These are phyloP conservation scores for Protosalanx chinensis DNA, from an alignment of 2,797 vertebrate species.

Conservation along the genomic window DNA sequence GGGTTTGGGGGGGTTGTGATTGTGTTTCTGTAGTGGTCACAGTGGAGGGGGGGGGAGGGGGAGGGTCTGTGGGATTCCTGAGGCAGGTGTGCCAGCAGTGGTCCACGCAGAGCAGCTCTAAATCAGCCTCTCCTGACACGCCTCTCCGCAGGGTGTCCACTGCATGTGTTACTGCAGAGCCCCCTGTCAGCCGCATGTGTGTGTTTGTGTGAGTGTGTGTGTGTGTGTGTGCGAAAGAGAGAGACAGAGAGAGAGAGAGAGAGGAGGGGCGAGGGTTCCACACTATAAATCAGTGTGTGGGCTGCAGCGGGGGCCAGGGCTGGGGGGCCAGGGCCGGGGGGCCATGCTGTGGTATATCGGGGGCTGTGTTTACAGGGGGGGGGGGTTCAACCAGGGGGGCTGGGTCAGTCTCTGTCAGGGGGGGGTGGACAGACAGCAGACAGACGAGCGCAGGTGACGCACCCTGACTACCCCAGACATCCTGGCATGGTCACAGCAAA, in stretches of 20 bases:
- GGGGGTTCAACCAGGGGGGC: constrained; percentile 5
- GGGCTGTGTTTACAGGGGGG: too few relatives aligned
- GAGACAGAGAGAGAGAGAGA: constrained; percentile 12
- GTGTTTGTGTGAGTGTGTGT: constrained; percentile 25
- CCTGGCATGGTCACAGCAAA: constrained; percentile 65
- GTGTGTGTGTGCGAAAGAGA: constrained; percentile 6
- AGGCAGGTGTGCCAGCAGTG: constrained; percentile 75
- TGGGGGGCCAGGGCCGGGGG: too few relatives aligned
- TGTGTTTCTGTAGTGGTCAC: constrained; percentile 3
- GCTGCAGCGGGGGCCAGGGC: neutral
- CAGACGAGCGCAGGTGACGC: constrained; percentile 67
- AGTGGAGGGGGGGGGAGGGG: constrained; percentile 18
- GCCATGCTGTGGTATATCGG: neutral
- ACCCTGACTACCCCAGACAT: constrained; percentile 73
- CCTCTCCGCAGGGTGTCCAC: constrained; percentile 71
- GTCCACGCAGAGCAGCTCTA: constrained; percentile 60
- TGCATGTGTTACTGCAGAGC: constrained; percentile 75
- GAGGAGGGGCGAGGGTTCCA: neutral
- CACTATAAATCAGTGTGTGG: too few relatives aligned
- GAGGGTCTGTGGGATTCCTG: constrained; percentile 60
- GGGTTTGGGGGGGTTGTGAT: neutral
- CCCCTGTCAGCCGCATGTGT: constrained; percentile 33
- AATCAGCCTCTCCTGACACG: constrained; percentile 75
- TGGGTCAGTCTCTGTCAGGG: constrained; percentile 43
- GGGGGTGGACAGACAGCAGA: constrained; percentile 39